Base-by-base conservation (phyloP, 2,888 invertebrate species). In the Aphodius sticticus region DNA sequence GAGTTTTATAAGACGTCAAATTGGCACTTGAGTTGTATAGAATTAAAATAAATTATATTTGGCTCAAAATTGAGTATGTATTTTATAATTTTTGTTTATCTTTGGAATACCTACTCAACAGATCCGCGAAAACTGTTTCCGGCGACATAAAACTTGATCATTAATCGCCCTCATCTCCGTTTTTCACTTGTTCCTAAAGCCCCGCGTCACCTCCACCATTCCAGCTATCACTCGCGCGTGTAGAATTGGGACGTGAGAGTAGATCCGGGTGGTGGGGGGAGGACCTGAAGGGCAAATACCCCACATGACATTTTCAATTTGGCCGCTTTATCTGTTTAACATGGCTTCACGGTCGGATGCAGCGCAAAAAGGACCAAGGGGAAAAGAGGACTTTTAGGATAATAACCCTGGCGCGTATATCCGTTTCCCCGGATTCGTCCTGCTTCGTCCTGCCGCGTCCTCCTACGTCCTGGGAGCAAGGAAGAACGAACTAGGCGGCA, bases 281-380 rank as follows among this genome's bases (percentile, higher is more conserved):
- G 12, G 53, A 53, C 53, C 53, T 53, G 53, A 53, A 53, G 53
- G 80, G 81, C 77, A 81, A 81, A 81, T 81, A 79, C 81, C 80
- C 74, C 79, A 80, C 80, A 82, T 81, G 82, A 81, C 82, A 80
- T 80, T 82, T 82, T 81, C 82, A 82, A 82, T 82, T 81, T 81
- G 80, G 80, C 77, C 80, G 81, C 80, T 82, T 81, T 78, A 81
- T 82, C 80, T 81, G 82, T 82, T 82, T 82, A 82, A 82, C 81
- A 81, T 81, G 80, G 79, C 80, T 81, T 82, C 79, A 80, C 80
- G 82, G 82, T 53, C 80, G 79, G 77, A 80, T 82, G 82, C 80
- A 78, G 36, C 81, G 53, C 53, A 53, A 53, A 74, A 71, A 74
- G 74, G 74, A 36, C 79, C 77, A 53, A 12, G 53, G 9, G 53